A percentile compares a stretch with the other conserved stretches of the same genome.
phyloP scores from a whole-genome alignment of 2,113 vertebrate genomes.

The Varanus komodoensis region DNA sequence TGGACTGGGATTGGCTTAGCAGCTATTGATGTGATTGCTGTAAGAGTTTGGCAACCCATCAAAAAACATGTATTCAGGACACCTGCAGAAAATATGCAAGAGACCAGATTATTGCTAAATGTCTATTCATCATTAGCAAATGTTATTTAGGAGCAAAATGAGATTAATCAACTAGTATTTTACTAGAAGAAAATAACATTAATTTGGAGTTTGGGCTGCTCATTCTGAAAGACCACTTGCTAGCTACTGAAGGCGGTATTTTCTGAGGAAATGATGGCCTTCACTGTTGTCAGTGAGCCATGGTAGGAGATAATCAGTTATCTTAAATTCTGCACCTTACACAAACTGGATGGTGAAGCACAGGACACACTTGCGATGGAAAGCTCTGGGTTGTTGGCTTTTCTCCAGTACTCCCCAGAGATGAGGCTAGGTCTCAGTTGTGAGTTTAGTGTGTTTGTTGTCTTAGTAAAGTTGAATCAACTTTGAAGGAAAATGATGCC shows the following conservation, averaged over 20 bases:
- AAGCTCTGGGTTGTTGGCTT: not conserved
- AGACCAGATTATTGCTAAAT: not conserved
- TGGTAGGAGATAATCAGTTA: fast-evolving
- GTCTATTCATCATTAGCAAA: not conserved
- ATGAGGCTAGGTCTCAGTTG: not conserved
- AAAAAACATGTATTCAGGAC: slow-evolving; percentile 2
- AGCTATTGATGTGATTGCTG: fast-evolving
- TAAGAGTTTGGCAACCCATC: fast-evolving
- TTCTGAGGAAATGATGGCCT: not conserved
- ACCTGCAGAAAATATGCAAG: not conserved
- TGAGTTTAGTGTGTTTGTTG: not conserved
- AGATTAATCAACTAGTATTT: not conserved
- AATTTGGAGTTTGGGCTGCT: not conserved
- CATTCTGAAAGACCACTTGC: fast-evolving
- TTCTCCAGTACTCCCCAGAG: not conserved
- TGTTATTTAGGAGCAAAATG: slow-evolving; percentile 9
- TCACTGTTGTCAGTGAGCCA: not conserved
- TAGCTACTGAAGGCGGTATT: not conserved
- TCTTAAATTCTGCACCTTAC: not conserved
- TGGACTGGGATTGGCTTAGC: not conserved
- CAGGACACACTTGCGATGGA: not conserved
- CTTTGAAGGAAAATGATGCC: not conserved
- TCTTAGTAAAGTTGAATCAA: not conserved
- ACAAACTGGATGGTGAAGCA: fast-evolving
- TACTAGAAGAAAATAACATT: not conserved